These are phyloP conservation scores for Chiloscyllium punctatum DNA, from an alignment of 2,797 vertebrate species.

Conservation along the genomic window DNA sequence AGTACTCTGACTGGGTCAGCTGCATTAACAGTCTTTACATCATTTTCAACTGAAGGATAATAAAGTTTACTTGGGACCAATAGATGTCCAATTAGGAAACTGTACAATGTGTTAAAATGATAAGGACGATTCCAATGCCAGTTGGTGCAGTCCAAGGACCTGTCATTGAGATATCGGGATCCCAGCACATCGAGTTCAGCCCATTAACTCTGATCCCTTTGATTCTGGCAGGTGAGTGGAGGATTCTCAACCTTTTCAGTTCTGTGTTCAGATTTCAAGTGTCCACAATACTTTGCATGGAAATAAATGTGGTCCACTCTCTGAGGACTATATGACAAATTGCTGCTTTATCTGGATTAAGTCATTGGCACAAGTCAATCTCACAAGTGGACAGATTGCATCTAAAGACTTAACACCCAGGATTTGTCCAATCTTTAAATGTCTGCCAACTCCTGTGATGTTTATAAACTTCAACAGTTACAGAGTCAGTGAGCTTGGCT, in stretches of 20 bases:
- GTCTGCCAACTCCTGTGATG: background rate
- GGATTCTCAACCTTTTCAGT: background rate
- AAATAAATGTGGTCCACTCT: background rate
- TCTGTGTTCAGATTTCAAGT: background rate
- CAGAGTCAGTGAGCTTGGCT: background rate
- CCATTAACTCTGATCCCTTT: background rate
- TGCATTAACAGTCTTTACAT: too few relatives aligned
- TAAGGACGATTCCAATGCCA: too few relatives aligned
- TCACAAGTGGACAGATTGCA: background rate
- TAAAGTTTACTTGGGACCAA: too few relatives aligned
- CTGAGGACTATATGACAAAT: background rate
- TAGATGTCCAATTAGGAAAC: background rate
- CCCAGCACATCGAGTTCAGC: fast-evolving
- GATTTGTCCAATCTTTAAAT: background rate
- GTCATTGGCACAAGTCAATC: background rate
- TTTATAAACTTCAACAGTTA: background rate
- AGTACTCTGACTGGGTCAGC: too few relatives aligned
- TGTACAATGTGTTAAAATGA: background rate
- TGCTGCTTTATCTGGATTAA: background rate
- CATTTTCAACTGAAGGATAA: too few relatives aligned
- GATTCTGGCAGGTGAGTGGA: background rate
- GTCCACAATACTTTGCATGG: background rate
- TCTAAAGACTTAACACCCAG: background rate
- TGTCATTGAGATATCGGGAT: too few relatives aligned
- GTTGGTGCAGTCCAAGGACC: too few relatives aligned